Percentiles rank a stretch among this genome's conserved stretches.
Evolutionary conservation across 2,113 vertebrate genomes (phyloP).

Genomic region (Pseudopodoces humilis): DNA sequence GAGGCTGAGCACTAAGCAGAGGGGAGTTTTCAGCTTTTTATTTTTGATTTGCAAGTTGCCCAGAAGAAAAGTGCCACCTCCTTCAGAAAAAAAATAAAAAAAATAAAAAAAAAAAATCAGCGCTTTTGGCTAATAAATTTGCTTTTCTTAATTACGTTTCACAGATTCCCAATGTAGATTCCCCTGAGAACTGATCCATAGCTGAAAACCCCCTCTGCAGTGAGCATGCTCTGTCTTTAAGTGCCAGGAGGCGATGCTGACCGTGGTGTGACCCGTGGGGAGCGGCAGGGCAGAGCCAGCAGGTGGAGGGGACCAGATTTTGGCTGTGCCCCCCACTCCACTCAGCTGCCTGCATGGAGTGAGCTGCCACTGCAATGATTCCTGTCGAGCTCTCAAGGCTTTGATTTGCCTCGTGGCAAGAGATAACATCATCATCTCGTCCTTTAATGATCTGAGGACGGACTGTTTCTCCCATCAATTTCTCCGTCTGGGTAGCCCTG

Average conservation of each 20-base stretch:
- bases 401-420: slow-evolving; percentile 4
- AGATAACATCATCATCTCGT: background rate
- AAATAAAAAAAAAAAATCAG: background rate
- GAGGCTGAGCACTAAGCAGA: background rate
- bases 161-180: background rate
- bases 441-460: background rate
- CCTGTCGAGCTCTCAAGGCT: background rate
- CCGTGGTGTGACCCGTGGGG: accelerated
- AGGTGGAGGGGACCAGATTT: background rate
- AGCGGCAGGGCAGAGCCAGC: background rate
- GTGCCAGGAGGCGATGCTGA: background rate
- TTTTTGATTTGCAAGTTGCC: background rate
- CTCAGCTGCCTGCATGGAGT: accelerated
- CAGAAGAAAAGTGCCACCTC: background rate
- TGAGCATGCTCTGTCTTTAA: accelerated
- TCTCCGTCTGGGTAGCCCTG: background rate
- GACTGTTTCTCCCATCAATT: background rate
- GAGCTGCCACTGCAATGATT: background rate
- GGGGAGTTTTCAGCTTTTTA: background rate
- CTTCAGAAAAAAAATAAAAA: background rate
- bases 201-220: background rate
- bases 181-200: background rate
- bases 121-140: background rate
- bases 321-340: accelerated
- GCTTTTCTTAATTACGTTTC: background rate